Evolutionary conservation across 92 coral and sea anemone genomes (phyloP).

Genomic region (Umimayanthus chanpuru): DNA sequence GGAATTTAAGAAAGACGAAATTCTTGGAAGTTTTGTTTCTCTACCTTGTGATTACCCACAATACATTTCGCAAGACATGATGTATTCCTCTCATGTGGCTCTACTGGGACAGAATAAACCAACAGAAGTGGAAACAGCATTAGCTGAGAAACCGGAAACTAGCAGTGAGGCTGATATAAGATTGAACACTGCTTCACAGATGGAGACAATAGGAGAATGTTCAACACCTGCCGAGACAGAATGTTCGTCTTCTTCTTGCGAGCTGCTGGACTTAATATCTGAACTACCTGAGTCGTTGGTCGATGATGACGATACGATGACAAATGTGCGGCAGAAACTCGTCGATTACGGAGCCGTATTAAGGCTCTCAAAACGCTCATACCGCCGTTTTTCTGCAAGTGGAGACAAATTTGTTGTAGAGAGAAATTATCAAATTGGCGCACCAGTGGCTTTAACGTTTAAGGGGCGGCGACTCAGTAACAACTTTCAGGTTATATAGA

Average conservation of each 20-base stretch:
- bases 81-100: conserved; percentile 14
- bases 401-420: conserved; percentile 87
- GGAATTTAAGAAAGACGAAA: conserved; percentile 26
- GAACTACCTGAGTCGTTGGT: conserved; percentile 88
- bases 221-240: conserved; percentile 52
- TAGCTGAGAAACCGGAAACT: neutral
- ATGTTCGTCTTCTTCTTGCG: conserved; percentile 39
- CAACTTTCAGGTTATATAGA: conserved; percentile 21
- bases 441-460: conserved; percentile 69
- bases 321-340: conserved; percentile 68
- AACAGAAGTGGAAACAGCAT: neutral
- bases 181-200: conserved; percentile 17
- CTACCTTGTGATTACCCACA: conserved; percentile 56
- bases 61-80: conserved; percentile 7
- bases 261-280: conserved; percentile 66
- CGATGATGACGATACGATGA: conserved; percentile 82
- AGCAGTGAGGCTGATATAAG: neutral
- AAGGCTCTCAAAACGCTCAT: conserved; percentile 68
- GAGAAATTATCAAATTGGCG: conserved; percentile 60
- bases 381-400: conserved; percentile 73
- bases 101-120: neutral
- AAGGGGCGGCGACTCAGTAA: conserved; percentile 39
- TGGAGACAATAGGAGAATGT: conserved; percentile 62
- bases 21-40: conserved; percentile 59
- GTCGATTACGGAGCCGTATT: conserved; percentile 80